These are phyloP conservation scores for Pelecanoides urinatrix DNA, from an alignment of 2,113 vertebrate species.

Conservation along the genomic window DNA sequence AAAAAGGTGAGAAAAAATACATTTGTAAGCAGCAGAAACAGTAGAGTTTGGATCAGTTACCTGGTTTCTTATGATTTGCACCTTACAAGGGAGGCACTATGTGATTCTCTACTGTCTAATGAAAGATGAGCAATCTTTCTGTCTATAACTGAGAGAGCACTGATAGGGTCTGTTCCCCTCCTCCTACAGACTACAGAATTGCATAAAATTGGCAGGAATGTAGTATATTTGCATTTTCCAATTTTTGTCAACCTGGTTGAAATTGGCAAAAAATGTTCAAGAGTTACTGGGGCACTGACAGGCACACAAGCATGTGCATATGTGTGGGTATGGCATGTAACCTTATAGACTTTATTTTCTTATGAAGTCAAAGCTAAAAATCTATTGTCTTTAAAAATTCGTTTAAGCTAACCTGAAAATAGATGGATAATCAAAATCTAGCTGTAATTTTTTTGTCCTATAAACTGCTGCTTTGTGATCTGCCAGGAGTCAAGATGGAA, in stretches of 20 bases:
- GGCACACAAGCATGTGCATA: neutral
- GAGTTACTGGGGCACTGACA: neutral
- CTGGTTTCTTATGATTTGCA: neutral
- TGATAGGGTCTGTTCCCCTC: neutral
- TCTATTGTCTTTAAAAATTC: neutral
- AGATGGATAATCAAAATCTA: neutral
- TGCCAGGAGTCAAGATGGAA: neutral
- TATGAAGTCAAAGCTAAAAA: neutral
- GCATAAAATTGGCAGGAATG: neutral
- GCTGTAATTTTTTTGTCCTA: neutral
- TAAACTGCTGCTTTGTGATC: neutral
- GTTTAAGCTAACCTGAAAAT: neutral
- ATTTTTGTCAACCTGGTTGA: neutral
- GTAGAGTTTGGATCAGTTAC: neutral
- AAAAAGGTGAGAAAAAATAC: neutral
- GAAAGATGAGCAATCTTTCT: neutral
- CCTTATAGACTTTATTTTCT: neutral
- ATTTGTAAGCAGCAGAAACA: neutral
- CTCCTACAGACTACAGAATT: neutral
- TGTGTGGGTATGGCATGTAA: neutral
- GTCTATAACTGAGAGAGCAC: neutral
- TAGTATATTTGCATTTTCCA: neutral
- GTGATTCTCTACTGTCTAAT: neutral
- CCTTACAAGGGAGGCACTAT: neutral
- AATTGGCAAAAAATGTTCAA: neutral